Conservation (phyloP, 2,797 vertebrate species). For the Malacoctenus gilli region DNA sequence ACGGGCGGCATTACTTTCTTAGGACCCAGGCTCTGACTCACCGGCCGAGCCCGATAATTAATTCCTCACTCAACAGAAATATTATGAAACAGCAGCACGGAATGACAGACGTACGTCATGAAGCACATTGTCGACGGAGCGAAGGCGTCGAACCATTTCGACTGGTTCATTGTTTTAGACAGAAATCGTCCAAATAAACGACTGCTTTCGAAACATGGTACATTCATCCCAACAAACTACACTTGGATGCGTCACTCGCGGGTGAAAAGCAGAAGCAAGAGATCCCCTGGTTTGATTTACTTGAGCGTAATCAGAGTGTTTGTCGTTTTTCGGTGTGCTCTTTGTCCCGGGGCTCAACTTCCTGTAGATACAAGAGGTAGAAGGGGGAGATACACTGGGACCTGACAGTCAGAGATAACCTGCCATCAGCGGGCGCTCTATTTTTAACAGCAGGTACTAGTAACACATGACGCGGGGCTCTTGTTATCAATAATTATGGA, state of each 20-base stretch:
- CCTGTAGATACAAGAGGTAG: conserved; percentile 66
- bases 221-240: background rate
- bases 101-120: conserved; percentile 66
- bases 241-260: conserved; percentile 12
- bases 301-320: conserved; percentile 53
- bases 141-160: conserved; percentile 48
- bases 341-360: conserved; percentile 65
- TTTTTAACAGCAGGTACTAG: conserved; percentile 84
- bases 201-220: background rate
- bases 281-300: conserved; percentile 29
- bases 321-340: conserved; percentile 60
- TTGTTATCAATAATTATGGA: conserved; percentile 87
- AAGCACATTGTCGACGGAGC: conserved; percentile 61
- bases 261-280: conserved; percentile 3
- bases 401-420: conserved; percentile 74
- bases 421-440: conserved; percentile 70
- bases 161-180: conserved; percentile 35
- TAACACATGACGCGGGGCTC: conserved; percentile 79
- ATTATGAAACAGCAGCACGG: conserved; percentile 65
- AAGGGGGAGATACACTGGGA: conserved; percentile 42
- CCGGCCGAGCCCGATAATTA: conserved; percentile 65
- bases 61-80: conserved; percentile 71
- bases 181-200: no score
- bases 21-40: conserved; percentile 76
- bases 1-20: conserved; percentile 68